Evolutionary conservation across 2,797 vertebrate genomes (phyloP).

Genomic region (Tenualosa thibaudeaui): DNA sequence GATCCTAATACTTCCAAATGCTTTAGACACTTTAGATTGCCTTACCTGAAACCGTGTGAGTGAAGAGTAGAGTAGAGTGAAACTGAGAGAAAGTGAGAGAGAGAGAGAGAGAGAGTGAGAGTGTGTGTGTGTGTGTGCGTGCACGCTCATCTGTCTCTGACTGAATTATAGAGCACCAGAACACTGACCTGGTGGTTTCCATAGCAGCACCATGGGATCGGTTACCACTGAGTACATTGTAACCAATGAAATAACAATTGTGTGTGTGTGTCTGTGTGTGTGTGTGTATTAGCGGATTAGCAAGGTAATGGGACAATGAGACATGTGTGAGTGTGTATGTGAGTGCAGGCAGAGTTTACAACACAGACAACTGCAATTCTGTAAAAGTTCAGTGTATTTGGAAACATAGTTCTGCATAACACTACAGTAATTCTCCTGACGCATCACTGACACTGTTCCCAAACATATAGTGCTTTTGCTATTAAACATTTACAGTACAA

Average conservation of each 20-base stretch:
- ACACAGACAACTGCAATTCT: background rate
- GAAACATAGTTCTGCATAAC: background rate
- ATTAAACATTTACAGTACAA: slow-evolving; percentile 2
- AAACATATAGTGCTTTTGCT: background rate
- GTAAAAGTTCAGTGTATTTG: slow-evolving; percentile 24
- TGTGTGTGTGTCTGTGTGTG: background rate
- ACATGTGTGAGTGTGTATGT: background rate
- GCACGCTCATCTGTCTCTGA: background rate
- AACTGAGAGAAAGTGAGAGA: background rate
- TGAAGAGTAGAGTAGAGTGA: background rate
- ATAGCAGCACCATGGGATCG: background rate
- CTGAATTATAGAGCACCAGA: slow-evolving; percentile 23
- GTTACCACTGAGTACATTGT: background rate
- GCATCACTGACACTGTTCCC: background rate
- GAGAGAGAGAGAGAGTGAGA: slow-evolving; percentile 4
- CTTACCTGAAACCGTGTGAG: background rate
- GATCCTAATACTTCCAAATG: background rate
- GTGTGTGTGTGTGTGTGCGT: background rate
- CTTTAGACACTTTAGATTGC: background rate
- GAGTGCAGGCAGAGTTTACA: background rate
- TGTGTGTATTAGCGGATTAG: slow-evolving; percentile 4
- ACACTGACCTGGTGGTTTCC: background rate
- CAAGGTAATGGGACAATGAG: background rate
- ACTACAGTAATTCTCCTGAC: background rate
- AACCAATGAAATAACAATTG: background rate